phyloP scores from a whole-genome alignment of 1,140 invertebrate genomes.

The Drosophila triauraria region DNA sequence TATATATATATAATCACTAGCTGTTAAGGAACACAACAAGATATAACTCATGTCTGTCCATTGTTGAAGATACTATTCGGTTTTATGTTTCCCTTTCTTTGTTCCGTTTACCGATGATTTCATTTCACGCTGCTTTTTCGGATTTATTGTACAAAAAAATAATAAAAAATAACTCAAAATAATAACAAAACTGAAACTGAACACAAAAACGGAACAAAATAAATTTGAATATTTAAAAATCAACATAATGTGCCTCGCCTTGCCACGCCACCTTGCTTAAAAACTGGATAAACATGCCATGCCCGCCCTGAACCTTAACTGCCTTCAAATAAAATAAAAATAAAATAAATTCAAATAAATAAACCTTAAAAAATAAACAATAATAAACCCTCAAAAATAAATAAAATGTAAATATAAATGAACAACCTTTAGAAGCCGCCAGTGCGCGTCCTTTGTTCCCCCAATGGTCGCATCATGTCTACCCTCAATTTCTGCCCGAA shows the following conservation, averaged over 20 bases:
- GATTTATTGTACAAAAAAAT: conserved; percentile 76
- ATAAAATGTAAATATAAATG: conserved; percentile 10
- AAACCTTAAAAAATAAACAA: not conserved
- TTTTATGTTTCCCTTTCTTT: conserved; percentile 81
- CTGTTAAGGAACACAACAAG: conserved; percentile 56
- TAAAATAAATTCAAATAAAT: not conserved
- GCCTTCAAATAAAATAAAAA: no score
- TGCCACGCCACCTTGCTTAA: conserved; percentile 30
- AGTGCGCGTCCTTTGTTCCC: conserved; percentile 91
- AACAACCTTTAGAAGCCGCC: conserved; percentile 70
- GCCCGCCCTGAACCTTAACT: not conserved
- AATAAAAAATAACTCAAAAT: conserved; percentile 34
- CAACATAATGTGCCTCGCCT: conserved; percentile 48
- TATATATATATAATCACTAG: conserved; percentile 57
- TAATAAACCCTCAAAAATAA: not conserved
- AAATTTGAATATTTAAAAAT: conserved; percentile 20
- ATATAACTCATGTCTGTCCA: conserved; percentile 66
- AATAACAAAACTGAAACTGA: conserved; percentile 11
- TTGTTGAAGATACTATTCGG: conserved; percentile 76
- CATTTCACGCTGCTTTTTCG: conserved; percentile 85
- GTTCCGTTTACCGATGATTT: conserved; percentile 81
- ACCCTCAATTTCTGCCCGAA: conserved; percentile 95
- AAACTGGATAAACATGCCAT: not conserved
- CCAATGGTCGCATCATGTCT: conserved; percentile 96
- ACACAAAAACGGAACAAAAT: conserved; percentile 36